Conservation (phyloP, 1,140 invertebrate species). For the Drosophila punjabiensis region DNA sequence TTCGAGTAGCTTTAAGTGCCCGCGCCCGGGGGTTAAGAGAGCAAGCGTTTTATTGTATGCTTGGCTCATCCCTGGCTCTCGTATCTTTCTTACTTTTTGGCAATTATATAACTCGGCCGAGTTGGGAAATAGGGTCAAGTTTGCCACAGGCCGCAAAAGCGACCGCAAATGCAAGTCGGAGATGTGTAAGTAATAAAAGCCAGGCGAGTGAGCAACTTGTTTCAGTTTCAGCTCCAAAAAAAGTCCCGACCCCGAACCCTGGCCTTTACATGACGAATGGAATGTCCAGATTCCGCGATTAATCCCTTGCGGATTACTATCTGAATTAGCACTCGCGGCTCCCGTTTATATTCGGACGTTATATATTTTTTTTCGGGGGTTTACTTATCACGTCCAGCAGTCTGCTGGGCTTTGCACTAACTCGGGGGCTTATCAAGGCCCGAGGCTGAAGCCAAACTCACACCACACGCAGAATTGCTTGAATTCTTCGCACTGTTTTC, state of each 20-base stretch:
- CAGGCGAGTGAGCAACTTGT: constrained; percentile 33
- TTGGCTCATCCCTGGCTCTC: constrained; percentile 49
- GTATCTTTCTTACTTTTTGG: constrained; percentile 48
- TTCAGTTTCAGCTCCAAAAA: constrained; percentile 20
- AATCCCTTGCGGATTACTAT: constrained; percentile 28
- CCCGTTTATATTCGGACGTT: not conserved
- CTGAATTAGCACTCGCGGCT: constrained; percentile 7
- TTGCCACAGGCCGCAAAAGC: constrained; percentile 47
- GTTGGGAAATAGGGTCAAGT: constrained; percentile 78
- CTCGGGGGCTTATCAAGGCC: constrained; percentile 9
- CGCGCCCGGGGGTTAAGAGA: constrained; percentile 62
- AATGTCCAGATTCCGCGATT: constrained; percentile 22
- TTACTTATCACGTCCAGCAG: constrained; percentile 28
- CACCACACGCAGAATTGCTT: constrained; percentile 13
- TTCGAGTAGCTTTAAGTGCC: constrained; percentile 63
- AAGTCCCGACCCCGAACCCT: constrained; percentile 20
- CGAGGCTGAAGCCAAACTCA: constrained; percentile 19
- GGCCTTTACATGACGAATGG: constrained; percentile 7
- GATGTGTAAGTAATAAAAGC: constrained; percentile 15
- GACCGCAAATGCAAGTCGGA: constrained; percentile 51
- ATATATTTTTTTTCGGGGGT: not conserved
- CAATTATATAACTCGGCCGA: constrained; percentile 70
- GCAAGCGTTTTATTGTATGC: constrained; percentile 59
- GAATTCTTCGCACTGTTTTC: constrained; percentile 31
- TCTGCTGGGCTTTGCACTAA: constrained; percentile 2